Evolutionary conservation across 2,888 invertebrate genomes (phyloP), one percentile per base, ranked within the genome.

Genomic region (Empis livida): DNA sequence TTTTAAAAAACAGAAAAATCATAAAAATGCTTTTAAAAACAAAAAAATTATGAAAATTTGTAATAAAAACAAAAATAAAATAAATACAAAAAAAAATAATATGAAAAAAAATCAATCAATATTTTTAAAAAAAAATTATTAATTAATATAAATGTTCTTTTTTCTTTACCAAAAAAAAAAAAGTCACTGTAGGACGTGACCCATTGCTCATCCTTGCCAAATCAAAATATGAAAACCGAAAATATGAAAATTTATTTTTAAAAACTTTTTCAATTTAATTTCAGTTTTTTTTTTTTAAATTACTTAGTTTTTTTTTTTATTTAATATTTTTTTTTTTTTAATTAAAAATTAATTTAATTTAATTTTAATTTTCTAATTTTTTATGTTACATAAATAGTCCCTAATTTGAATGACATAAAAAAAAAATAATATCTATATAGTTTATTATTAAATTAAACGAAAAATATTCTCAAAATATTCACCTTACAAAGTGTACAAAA

Each of bases 151-250:
- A 35, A 30, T 32, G 16, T 35, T n/a, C 32, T 31, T 13, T 17
- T 32, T 13, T 44, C 32, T 35, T 14, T 17, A 46, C 30, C 37
- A 39, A 16, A 39, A 45, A 35, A 32, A n/a, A 44, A 41, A 78
- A 79, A 77, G 79, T 78, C 79, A 80, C 80, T 72, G 68, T 72
- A 74, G 74, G 78, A 79, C 80, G 80, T 80, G 80, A 76, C 79
- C 77, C 71, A 73, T 72, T 72, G 68, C 73, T 72, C 3, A 16
- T 75, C 56, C 56, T 55, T 55, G 54, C 53, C 53, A 40, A 38
- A 38, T 11, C 3, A 17, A 30, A 42, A 46, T 23, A 42, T 15
- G 30, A 44, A 38, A 42, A 30, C 32, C n/a, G 35, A 32, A 15
- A 40, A 41, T 44, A 27, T 44, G 20, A 14, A 45, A 27, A 45